phyloP scores from a whole-genome alignment of 2,888 invertebrate genomes.

The Lepidocyrtoides sp. region DNA sequence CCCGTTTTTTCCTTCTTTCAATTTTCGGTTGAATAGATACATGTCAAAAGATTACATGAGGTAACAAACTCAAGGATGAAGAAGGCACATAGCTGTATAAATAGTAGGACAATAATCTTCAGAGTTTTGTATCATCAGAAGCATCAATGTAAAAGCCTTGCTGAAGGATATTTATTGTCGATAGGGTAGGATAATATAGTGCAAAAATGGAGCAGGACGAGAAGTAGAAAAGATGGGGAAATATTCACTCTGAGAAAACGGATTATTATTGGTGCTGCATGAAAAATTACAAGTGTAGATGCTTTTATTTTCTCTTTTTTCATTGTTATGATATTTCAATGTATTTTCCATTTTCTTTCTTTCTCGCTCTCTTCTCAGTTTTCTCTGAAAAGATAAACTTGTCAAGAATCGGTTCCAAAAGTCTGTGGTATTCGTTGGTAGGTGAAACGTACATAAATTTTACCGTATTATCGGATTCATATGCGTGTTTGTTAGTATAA shows the following conservation, averaged over 20 bases:
- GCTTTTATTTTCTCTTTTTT: not conserved
- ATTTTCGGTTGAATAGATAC: conserved; percentile 33
- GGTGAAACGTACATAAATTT: too few species aligned
- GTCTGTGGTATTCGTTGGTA: not conserved
- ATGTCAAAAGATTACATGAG: conserved; percentile 39
- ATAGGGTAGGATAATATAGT: not conserved
- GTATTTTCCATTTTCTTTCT: too few species aligned
- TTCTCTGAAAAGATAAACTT: not conserved
- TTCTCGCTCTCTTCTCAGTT: not conserved
- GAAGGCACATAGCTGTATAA: not conserved
- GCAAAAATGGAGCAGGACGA: not conserved
- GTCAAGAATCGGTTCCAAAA: not conserved
- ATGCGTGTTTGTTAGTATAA: too few species aligned
- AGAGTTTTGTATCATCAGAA: not conserved
- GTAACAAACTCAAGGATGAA: too few species aligned
- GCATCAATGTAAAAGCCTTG: not conserved
- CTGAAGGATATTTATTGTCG: conserved; percentile 30
- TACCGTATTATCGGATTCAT: too few species aligned
- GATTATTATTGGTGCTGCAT: conserved; percentile 13
- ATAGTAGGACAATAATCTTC: not conserved
- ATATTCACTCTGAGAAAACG: conserved; percentile 1
- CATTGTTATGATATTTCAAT: not conserved
- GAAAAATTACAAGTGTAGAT: not conserved
- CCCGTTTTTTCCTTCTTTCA: conserved; percentile 27
- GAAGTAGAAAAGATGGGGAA: not conserved